These are phyloP conservation scores for Drosophila prostipennis DNA, from an alignment of 2,888 invertebrate genomes.

Conservation along the genomic window DNA sequence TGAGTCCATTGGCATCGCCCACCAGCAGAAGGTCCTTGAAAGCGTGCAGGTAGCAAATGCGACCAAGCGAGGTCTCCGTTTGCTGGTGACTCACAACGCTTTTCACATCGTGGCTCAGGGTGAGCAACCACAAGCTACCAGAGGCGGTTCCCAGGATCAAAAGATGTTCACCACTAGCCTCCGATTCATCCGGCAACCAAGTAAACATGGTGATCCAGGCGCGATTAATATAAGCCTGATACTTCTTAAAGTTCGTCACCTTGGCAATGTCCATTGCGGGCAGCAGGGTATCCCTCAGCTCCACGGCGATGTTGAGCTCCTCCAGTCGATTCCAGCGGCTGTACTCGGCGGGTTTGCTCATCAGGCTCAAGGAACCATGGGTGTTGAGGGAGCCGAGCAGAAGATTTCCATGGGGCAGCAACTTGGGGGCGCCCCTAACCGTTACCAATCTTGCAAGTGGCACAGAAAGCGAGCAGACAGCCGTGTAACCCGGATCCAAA, in stretches of 20 bases:
- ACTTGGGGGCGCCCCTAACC: slow-evolving; percentile 51
- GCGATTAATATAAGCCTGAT: slow-evolving; percentile 64
- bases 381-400: slow-evolving; percentile 69
- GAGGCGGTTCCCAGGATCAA: slow-evolving; percentile 74
- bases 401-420: slow-evolving; percentile 34
- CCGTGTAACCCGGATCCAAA: slow-evolving; percentile 74
- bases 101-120: slow-evolving; percentile 19
- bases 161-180: neutral
- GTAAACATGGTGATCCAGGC: slow-evolving; percentile 75
- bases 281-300: slow-evolving; percentile 44
- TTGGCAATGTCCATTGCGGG: slow-evolving; percentile 17
- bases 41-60: slow-evolving; percentile 63
- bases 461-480: slow-evolving; percentile 61
- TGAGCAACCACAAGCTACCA: slow-evolving; percentile 72
- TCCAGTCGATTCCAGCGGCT: slow-evolving; percentile 57
- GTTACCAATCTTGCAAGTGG: slow-evolving; percentile 48
- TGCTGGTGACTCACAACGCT: slow-evolving; percentile 41
- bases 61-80: slow-evolving; percentile 62
- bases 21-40: slow-evolving; percentile 69
- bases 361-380: slow-evolving; percentile 72
- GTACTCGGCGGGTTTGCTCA: slow-evolving; percentile 45
- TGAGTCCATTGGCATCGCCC: slow-evolving; percentile 66
- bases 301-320: slow-evolving; percentile 32
- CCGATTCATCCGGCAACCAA: slow-evolving; percentile 50
- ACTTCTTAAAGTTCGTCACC: slow-evolving; percentile 54